phyloP scores from a whole-genome alignment of 53 echinoderm and acorn worm species.

The Apostichopus leukothele region DNA sequence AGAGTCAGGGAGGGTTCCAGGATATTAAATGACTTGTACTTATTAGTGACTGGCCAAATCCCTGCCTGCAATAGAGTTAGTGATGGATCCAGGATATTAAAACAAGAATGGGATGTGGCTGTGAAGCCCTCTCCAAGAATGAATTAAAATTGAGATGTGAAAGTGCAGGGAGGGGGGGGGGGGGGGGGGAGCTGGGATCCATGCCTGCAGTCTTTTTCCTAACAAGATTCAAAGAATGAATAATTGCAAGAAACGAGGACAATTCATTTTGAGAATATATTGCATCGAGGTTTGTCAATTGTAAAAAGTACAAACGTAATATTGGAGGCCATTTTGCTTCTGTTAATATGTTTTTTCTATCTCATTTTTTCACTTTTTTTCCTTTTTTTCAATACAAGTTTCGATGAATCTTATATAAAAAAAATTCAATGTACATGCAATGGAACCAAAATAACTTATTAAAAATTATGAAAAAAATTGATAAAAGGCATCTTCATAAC shows the following conservation, averaged over 20 bases:
- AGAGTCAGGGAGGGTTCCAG: too few species aligned
- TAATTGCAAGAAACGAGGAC: not conserved
- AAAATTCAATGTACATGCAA: constrained; percentile 40
- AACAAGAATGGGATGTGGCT: too few species aligned
- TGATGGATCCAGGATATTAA: too few species aligned
- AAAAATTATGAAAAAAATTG: constrained; percentile 28
- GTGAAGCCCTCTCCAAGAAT: too few species aligned
- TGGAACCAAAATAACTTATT: constrained; percentile 36
- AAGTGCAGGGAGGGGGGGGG: too few species aligned
- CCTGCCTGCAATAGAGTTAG: too few species aligned
- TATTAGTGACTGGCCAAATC: too few species aligned
- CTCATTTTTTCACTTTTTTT: not conserved
- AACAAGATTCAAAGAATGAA: not conserved
- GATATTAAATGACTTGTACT: too few species aligned
- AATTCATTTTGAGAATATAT: constrained; percentile 11
- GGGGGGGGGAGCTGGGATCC: too few species aligned
- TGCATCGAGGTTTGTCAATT: constrained; percentile 41
- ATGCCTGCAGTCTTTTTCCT: too few species aligned
- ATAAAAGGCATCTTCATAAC: constrained; percentile 39
- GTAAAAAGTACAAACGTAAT: constrained; percentile 45
- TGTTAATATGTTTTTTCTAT: not conserved
- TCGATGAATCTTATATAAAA: constrained; percentile 36
- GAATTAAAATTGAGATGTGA: too few species aligned
- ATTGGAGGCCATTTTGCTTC: constrained; percentile 33
- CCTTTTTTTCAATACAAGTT: constrained; percentile 26